A percentile compares a stretch with the other conserved stretches of the same genome.
phyloP scores from a whole-genome alignment of 2,797 vertebrate species.

The Sternarchorhynchus goeldii region DNA sequence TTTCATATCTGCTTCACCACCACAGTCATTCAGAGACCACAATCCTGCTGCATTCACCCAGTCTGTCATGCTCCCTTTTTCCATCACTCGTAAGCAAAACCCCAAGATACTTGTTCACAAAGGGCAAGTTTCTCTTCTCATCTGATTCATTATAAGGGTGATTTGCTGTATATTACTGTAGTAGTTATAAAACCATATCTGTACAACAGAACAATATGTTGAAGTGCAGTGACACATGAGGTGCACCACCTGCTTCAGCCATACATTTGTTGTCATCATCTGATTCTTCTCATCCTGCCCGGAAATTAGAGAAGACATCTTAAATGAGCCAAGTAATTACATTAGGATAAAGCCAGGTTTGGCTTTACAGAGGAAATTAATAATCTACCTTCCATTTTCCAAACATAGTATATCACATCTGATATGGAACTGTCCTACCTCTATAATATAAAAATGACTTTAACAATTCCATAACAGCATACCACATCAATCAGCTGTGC shows the following conservation, averaged over 20 bases:
- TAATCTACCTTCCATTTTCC: background rate
- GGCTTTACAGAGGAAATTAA: background rate
- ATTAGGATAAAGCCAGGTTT: background rate
- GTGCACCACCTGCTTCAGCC: slow-evolving; percentile 86
- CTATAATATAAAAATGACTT: background rate
- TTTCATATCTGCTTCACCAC: too few relatives aligned
- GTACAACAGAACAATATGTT: background rate
- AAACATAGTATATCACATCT: background rate
- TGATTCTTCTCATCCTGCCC: slow-evolving; percentile 83
- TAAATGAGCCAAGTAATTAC: slow-evolving; percentile 13
- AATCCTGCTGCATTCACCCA: too few relatives aligned
- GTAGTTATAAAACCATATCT: background rate
- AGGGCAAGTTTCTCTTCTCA: too few relatives aligned
- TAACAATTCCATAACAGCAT: slow-evolving; percentile 36
- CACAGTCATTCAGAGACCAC: too few relatives aligned
- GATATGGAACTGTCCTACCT: too few relatives aligned
- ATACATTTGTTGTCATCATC: slow-evolving; percentile 91
- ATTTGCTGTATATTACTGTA: background rate
- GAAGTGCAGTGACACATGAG: background rate
- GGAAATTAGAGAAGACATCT: slow-evolving; percentile 19
- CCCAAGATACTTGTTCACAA: too few relatives aligned
- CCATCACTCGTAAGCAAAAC: too few relatives aligned
- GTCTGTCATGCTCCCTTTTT: too few relatives aligned
- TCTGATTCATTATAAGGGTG: too few relatives aligned
- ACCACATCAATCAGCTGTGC: slow-evolving; percentile 92